phyloP scores from a whole-genome alignment of 37 sponge, comb jelly and placozoan species.

The Aplysina aerophoba region DNA sequence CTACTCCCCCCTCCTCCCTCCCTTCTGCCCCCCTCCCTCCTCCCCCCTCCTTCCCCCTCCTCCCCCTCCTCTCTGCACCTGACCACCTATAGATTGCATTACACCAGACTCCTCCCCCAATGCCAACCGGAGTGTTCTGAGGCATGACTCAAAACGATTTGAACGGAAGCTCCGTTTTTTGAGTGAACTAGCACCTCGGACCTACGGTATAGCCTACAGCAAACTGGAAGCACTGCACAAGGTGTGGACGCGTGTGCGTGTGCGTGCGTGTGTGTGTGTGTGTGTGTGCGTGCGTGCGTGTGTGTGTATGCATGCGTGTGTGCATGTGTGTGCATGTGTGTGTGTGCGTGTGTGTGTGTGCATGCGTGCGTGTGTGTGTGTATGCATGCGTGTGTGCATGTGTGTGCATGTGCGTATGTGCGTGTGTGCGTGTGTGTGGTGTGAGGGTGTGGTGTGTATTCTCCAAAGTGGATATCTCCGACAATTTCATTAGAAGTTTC shows the following conservation, averaged over 20 bases:
- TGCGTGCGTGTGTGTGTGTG: neutral
- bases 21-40: neutral
- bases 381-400: too few relatives aligned
- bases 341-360: too few relatives aligned
- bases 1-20: neutral
- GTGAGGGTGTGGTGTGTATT: too few relatives aligned
- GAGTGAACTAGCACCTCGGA: neutral
- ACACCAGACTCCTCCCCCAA: neutral
- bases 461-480: too few relatives aligned
- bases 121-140: neutral
- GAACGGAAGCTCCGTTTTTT: neutral
- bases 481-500: too few relatives aligned
- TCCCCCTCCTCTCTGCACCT: neutral
- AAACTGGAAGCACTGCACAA: neutral
- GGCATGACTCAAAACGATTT: neutral
- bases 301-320: too few relatives aligned
- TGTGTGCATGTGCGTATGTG: too few relatives aligned
- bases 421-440: too few relatives aligned
- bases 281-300: neutral
- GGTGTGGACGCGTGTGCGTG: neutral
- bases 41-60: neutral
- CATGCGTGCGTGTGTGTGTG: too few relatives aligned
- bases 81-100: neutral
- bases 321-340: too few relatives aligned
- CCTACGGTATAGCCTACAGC: neutral